Conservation (phyloP, 2,888 invertebrate genomes). For the Apoda limacodes region DNA sequence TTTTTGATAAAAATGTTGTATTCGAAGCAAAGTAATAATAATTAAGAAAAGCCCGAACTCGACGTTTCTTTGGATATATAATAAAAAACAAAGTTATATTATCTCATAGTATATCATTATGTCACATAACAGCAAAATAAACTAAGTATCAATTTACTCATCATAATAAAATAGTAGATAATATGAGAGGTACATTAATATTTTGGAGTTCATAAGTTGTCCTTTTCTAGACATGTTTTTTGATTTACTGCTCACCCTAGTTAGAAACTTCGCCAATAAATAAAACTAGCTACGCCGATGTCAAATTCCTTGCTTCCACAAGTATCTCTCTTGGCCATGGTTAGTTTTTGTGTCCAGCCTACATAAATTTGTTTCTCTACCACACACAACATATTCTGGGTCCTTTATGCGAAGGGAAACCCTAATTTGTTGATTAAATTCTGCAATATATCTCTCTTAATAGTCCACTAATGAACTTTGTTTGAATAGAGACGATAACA, state of each 20-base stretch:
- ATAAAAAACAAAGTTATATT: too few species aligned
- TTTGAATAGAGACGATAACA: conserved; percentile 28
- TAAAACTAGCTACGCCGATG: conserved; percentile 59
- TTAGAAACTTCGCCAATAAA: conserved; percentile 63
- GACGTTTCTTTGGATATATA: too few species aligned
- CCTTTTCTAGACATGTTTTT: conserved; percentile 40
- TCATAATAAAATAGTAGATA: too few species aligned
- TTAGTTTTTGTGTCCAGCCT: conserved; percentile 47
- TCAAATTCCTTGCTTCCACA: conserved; percentile 53
- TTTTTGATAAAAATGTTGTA: too few species aligned
- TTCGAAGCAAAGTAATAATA: too few species aligned
- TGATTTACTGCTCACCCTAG: conserved; percentile 53
- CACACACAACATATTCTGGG: conserved; percentile 44
- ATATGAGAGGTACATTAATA: too few species aligned
- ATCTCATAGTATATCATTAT: too few species aligned
- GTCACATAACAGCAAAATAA: too few species aligned
- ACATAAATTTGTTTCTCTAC: conserved; percentile 57
- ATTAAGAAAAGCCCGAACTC: too few species aligned
- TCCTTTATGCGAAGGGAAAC: conserved; percentile 59
- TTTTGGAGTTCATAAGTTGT: conserved; percentile 28
- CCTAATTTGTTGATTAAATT: conserved; percentile 40
- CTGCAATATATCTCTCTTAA: conserved; percentile 56
- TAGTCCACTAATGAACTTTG: conserved; percentile 50
- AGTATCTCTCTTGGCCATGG: conserved; percentile 49
- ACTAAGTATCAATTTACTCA: too few species aligned